Percentiles rank a stretch among this genome's conserved stretches.
phyloP scores from a whole-genome alignment of 2,113 vertebrate species.

The Okapia johnstoni region DNA sequence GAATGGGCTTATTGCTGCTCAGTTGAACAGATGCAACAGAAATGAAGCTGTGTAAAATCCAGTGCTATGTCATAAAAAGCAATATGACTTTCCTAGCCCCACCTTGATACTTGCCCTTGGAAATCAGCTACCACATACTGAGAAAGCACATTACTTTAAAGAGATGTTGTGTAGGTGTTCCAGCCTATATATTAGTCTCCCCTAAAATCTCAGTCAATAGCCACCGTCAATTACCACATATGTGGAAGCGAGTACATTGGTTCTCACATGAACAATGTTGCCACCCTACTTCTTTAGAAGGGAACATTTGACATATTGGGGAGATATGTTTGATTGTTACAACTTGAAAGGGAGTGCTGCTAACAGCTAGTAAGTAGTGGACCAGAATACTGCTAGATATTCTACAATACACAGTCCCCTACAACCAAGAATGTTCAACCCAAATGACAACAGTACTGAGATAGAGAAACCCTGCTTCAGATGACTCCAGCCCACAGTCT shows the following conservation, averaged over 20 bases:
- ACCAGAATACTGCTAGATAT: not conserved
- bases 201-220: not conserved
- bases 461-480: not conserved
- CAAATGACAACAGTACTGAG: not conserved
- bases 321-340: not conserved
- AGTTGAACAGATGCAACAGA: not conserved
- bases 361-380: not conserved
- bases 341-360: not conserved
- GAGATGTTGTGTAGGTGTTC: not conserved
- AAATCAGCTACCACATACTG: not conserved
- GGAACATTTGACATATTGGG: not conserved
- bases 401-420: not conserved
- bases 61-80: not conserved
- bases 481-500: not conserved
- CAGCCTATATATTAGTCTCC: not conserved
- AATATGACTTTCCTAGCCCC: not conserved
- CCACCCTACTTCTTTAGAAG: not conserved
- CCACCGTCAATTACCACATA: not conserved
- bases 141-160: not conserved
- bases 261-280: not conserved
- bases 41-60: not conserved
- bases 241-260: not conserved
- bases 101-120: not conserved
- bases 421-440: not conserved
- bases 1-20: not conserved